Conservation (phyloP, 2,888 invertebrate species). For the Agonum fuliginosum region DNA sequence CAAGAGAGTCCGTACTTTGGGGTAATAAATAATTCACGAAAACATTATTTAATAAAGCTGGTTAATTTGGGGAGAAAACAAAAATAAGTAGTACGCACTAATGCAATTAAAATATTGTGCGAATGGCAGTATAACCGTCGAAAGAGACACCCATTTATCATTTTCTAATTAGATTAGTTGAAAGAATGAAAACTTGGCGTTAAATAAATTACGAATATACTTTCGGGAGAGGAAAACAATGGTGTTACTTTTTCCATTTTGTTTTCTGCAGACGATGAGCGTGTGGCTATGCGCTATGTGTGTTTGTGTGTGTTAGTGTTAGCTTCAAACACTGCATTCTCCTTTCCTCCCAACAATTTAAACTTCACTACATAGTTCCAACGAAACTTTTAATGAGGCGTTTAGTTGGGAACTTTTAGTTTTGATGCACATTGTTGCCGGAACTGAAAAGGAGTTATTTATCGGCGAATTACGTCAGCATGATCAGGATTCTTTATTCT, state of each 20-base stretch:
- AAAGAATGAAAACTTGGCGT: slow-evolving; percentile 26
- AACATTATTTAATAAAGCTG: slow-evolving; percentile 31
- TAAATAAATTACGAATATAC: neutral
- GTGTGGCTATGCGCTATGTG: too few species aligned
- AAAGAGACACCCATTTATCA: slow-evolving; percentile 24
- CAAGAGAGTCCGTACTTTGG: slow-evolving; percentile 7
- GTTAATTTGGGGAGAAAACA: slow-evolving; percentile 37
- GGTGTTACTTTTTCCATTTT: slow-evolving; percentile 21
- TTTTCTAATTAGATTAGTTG: slow-evolving; percentile 28
- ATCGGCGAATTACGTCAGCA: slow-evolving; percentile 40
- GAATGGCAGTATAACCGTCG: neutral
- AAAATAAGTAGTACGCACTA: slow-evolving; percentile 32
- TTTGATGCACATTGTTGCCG: slow-evolving; percentile 55
- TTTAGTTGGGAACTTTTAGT: slow-evolving; percentile 53
- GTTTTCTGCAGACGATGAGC: neutral
- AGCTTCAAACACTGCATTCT: slow-evolving; percentile 28
- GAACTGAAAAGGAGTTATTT: slow-evolving; percentile 44
- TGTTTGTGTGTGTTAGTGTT: slow-evolving; percentile 24
- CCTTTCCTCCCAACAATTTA: slow-evolving; percentile 44
- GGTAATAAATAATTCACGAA: slow-evolving; percentile 30
- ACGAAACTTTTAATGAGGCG: slow-evolving; percentile 57
- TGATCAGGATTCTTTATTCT: slow-evolving; percentile 8
- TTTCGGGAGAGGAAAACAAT: slow-evolving; percentile 1
- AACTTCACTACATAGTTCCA: slow-evolving; percentile 53
- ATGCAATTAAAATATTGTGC: slow-evolving; percentile 37